These are phyloP conservation scores for Macrophya alboannulata DNA, from an alignment of 2,888 invertebrate genomes.

Conservation along the genomic window DNA sequence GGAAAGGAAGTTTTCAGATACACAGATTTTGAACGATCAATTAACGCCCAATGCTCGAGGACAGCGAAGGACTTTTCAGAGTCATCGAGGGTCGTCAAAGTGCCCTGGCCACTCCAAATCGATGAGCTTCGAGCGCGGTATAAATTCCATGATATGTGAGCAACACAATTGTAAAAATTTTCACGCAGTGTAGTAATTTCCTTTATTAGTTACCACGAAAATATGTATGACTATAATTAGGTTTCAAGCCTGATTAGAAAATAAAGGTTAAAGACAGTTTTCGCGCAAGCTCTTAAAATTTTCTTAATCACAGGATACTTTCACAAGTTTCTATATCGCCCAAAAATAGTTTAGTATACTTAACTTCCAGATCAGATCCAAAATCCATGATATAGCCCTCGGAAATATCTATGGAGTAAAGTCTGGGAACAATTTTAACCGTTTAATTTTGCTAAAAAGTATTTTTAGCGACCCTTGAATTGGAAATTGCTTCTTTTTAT, in stretches of 20 bases:
- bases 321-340: no score
- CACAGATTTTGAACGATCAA: slow-evolving; percentile 10
- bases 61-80: neutral
- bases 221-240: no score
- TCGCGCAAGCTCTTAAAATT: neutral
- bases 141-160: neutral
- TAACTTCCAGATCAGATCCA: no score
- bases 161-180: neutral
- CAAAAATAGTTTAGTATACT: neutral
- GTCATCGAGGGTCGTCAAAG: slow-evolving; percentile 19
- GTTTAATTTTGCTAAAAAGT: neutral
- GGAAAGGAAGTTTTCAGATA: neutral
- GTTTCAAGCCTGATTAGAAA: neutral
- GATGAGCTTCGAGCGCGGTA: neutral
- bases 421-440: neutral
- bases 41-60: slow-evolving; percentile 20
- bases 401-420: neutral
- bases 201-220: no score
- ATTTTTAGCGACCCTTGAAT: neutral
- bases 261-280: no score
- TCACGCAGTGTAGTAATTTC: neutral
- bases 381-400: neutral
- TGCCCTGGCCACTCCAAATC: neutral
- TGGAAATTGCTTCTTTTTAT: slow-evolving; percentile 7
- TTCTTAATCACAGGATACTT: neutral